phyloP scores from a whole-genome alignment of 1,140 invertebrate species.

The Scaptomyza graminum region DNA sequence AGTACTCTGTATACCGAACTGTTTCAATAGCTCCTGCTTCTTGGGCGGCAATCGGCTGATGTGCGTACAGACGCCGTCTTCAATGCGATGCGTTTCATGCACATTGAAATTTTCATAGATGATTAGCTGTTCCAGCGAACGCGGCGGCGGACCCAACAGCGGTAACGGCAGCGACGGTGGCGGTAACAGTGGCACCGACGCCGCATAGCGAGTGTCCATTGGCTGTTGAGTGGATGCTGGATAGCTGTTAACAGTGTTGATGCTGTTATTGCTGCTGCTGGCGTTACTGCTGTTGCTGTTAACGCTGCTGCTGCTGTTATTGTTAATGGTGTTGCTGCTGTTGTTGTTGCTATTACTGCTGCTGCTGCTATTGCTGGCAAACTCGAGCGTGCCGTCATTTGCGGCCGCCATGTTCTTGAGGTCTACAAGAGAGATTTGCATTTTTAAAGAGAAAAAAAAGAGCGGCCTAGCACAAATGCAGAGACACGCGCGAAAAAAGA shows the following conservation, averaged over 20 bases:
- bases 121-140: slow-evolving; percentile 72
- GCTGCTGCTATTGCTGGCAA: slow-evolving; percentile 59
- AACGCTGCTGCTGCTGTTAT: slow-evolving; percentile 31
- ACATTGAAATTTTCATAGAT: slow-evolving; percentile 83
- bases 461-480: slow-evolving; percentile 47
- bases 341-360: slow-evolving; percentile 40
- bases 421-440: slow-evolving; percentile 71
- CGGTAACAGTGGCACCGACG: slow-evolving; percentile 11
- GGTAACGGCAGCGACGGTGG: slow-evolving; percentile 47
- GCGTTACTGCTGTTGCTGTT: slow-evolving; percentile 38
- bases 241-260: slow-evolving; percentile 46
- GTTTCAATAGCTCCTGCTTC: slow-evolving; percentile 83
- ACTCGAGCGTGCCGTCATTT: slow-evolving; percentile 73
- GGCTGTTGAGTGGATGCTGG: slow-evolving; percentile 30
- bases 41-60: slow-evolving; percentile 82
- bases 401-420: slow-evolving; percentile 78
- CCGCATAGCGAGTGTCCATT: slow-evolving; percentile 53
- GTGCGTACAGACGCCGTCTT: slow-evolving; percentile 82
- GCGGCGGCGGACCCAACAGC: slow-evolving; percentile 58
- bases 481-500: slow-evolving; percentile 24
- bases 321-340: slow-evolving; percentile 34
- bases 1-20: slow-evolving; percentile 84
- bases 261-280: slow-evolving; percentile 13
- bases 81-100: slow-evolving; percentile 79
- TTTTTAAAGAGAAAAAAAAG: slow-evolving; percentile 5